These are phyloP conservation scores for Sialia sialis DNA, from an alignment of 2,113 vertebrate genomes.

Conservation along the genomic window DNA sequence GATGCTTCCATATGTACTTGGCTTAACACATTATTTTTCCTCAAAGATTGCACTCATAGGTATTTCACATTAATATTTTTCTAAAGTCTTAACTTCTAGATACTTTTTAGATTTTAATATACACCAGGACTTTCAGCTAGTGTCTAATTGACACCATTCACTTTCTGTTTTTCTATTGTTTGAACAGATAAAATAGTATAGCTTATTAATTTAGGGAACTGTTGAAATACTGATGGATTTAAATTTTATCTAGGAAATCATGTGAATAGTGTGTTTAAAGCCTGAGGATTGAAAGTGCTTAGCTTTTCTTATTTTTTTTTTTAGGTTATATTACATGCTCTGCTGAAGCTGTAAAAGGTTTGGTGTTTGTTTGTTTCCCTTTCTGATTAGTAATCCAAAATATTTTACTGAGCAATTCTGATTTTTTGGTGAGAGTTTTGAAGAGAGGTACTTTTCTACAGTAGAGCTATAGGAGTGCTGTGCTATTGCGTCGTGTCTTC, in stretches of 20 bases:
- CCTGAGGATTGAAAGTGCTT: not conserved
- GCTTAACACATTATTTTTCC: slow-evolving; percentile 34
- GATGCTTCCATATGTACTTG: slow-evolving; percentile 48
- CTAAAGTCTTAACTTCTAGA: slow-evolving; percentile 6
- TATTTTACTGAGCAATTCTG: not conserved
- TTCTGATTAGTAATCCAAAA: not conserved
- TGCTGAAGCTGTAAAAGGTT: not conserved
- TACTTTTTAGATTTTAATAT: not conserved
- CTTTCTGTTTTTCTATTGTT: not conserved
- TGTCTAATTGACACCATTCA: not conserved
- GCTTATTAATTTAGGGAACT: not conserved
- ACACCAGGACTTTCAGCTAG: not conserved
- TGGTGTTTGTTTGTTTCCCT: not conserved
- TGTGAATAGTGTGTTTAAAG: not conserved
- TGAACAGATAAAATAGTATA: not conserved
- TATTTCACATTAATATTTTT: slow-evolving; percentile 40
- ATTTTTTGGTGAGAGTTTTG: not conserved
- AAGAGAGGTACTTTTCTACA: not conserved
- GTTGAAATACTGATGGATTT: not conserved
- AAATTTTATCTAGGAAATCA: not conserved
- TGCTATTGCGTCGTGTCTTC: not conserved
- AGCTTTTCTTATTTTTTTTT: not conserved
- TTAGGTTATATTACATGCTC: not conserved
- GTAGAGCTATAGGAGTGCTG: not conserved
- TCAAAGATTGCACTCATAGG: not conserved